These are phyloP conservation scores for Thymelicus sylvestris DNA, from an alignment of 2,888 invertebrate genomes.

Conservation along the genomic window DNA sequence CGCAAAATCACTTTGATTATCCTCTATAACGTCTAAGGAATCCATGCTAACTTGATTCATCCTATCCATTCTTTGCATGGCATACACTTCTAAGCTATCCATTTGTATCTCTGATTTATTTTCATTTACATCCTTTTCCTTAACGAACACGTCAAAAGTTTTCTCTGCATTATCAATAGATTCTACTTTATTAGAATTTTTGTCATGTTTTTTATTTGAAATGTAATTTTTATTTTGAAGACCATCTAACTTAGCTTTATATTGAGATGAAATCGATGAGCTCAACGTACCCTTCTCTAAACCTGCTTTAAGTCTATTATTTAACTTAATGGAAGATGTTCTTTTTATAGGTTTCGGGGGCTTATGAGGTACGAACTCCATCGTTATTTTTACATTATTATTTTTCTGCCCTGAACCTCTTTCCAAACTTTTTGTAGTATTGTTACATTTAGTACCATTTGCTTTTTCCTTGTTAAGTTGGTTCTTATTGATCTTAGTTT, in stretches of 20 bases:
- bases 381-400: constrained; percentile 73
- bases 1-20: constrained; percentile 66
- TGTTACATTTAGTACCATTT: constrained; percentile 70
- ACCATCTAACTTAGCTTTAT: constrained; percentile 80
- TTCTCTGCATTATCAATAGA: constrained; percentile 75
- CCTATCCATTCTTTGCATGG: constrained; percentile 73
- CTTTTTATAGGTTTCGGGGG: constrained; percentile 89
- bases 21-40: constrained; percentile 77
- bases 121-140: constrained; percentile 85
- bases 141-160: constrained; percentile 85
- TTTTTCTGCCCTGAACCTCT: constrained; percentile 75
- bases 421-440: constrained; percentile 78
- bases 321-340: constrained; percentile 86
- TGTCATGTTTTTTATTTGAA: constrained; percentile 63
- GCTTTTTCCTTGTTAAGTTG: constrained; percentile 77
- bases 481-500: constrained; percentile 72
- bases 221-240: constrained; percentile 76
- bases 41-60: constrained; percentile 79
- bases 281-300: constrained; percentile 72
- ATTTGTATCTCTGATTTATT: constrained; percentile 86
- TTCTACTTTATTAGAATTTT: constrained; percentile 71
- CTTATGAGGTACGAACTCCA: constrained; percentile 88
- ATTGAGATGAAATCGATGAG: constrained; percentile 78
- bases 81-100: constrained; percentile 85
- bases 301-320: constrained; percentile 78